Conservation (phyloP, 2,113 vertebrate species). For the Naja naja region DNA sequence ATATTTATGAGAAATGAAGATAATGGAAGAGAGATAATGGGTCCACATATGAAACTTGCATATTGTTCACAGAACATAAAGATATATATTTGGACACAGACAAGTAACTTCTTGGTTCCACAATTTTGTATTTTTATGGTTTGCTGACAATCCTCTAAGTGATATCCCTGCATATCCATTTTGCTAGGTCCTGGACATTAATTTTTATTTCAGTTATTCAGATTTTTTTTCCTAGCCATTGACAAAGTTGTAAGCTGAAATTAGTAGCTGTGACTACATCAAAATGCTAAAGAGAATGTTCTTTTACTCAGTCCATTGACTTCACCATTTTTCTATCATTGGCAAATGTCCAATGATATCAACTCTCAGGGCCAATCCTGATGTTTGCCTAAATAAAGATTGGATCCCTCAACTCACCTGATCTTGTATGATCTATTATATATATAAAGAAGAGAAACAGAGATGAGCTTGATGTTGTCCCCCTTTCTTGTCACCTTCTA, state of each 20-base stretch:
- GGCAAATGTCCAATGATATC: background rate
- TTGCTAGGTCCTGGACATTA: background rate
- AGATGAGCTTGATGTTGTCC: background rate
- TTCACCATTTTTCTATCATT: background rate
- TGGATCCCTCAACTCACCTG: background rate
- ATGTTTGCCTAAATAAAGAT: background rate
- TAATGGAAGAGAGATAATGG: background rate
- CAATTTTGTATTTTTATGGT: slow-evolving; percentile 9
- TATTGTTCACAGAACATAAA: background rate
- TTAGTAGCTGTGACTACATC: background rate
- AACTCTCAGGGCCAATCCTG: background rate
- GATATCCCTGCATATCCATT: slow-evolving; percentile 1
- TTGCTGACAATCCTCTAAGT: background rate
- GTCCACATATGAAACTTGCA: accelerated
- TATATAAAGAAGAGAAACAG: background rate
- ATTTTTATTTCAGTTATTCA: slow-evolving; percentile 34
- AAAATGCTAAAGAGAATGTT: background rate
- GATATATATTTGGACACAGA: background rate
- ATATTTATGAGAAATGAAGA: background rate
- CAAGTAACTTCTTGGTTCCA: slow-evolving; percentile 20
- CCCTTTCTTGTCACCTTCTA: background rate
- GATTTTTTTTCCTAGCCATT: background rate
- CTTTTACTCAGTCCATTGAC: background rate
- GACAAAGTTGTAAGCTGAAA: background rate
- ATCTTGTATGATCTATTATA: background rate